Evolutionary conservation across 2,888 invertebrate species (phyloP), one percentile per base, ranked within the genome.

Genomic region (Didymodactylos carnosus): DNA sequence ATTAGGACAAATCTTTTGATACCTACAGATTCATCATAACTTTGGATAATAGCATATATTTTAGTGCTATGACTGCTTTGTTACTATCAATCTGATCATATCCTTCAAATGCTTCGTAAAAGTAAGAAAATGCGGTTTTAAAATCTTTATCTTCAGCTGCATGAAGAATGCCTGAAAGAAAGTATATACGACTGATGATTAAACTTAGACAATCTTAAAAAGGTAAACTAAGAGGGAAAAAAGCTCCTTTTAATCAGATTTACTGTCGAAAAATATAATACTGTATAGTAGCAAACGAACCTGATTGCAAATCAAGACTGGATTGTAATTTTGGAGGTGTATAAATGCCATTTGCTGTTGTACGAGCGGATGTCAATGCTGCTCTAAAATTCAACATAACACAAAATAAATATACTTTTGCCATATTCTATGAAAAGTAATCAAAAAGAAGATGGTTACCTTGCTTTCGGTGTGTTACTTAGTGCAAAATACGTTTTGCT

Each of bases 131-230:
- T 70, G 95, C 97, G 75, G 98, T 99, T 87, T 99, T 98, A 84
- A 98, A 98, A 82, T 98, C 98, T 79, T 92, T 89, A 84, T 98
- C 98, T 82, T 98, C 98, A n/a, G 97, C 97, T 16, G 98, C 98
- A 85, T 99, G 98, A 74, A 99, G 86, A 78, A 99, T 94, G 73
- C 87, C 87, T 84, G 79, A 19, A 77, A 76, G 35, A 73, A 71
- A n/a, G n/a, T n/a, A n/a, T n/a, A n/a, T n/a, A n/a, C n/a, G n/a
- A n/a, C n/a, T n/a, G n/a, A n/a, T n/a, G n/a, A n/a, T n/a, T n/a
- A n/a, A n/a, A n/a, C n/a, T n/a, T n/a, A n/a, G n/a, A n/a, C n/a
- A n/a, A n/a, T n/a, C n/a, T n/a, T n/a, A n/a, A n/a, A n/a, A n/a
- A n/a, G n/a, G n/a, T n/a, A n/a, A n/a, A n/a, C n/a, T n/a, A n/a